Base-by-base conservation (phyloP, 2,113 vertebrate genomes). In the Lynx canadensis region DNA sequence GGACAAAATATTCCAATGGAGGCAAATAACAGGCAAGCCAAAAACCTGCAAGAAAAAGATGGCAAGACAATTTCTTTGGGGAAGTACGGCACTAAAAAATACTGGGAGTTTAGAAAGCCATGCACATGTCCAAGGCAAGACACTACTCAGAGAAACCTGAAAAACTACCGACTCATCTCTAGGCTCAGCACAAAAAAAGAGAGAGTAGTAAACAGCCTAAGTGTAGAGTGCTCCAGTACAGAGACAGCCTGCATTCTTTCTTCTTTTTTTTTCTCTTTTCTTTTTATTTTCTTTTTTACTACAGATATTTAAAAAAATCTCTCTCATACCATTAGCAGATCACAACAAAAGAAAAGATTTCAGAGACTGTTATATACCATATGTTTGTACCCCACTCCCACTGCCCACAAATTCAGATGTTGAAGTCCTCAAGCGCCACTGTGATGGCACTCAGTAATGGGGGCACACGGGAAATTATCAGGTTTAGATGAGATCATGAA, bases 1-100 rank as follows among this genome's bases (percentile, higher is more conserved):
- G 14, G 29, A 82, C 36, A 93, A 93, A 86, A 93, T 79, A 68
- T 86, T 93, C 85, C n/a, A 68, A n/a, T 19, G 78, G n/a, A 66
- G 25, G 60, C 25, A 66, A 93, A 93, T 14, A 86, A 45, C 9
- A 85, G 6, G 29, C 52, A 71, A 14, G 23, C 41, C 63, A 60
- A 88, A 89, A 73, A 25, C 52, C 65, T 73, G 50, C 19, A 89
- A 68, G 74, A 73, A 89, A 87, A 73, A 38, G 57, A 76, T 73
- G 93, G 8, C 68, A 81, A 89, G 23, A 68, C 8, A 81, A 31
- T 63, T 94, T 94, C 38, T 82, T 73, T 89, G 84, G 41, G 21
- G 71, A 94, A 87, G 57, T 36, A 89, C 15, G 31, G 13, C 65
- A 89, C 0, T 81, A 33, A 81, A 94, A 89, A 94, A 79, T 31